Evolutionary conservation across 2,113 vertebrate genomes (phyloP), one percentile per base, ranked within the genome.

Genomic region (Python bivittatus): DNA sequence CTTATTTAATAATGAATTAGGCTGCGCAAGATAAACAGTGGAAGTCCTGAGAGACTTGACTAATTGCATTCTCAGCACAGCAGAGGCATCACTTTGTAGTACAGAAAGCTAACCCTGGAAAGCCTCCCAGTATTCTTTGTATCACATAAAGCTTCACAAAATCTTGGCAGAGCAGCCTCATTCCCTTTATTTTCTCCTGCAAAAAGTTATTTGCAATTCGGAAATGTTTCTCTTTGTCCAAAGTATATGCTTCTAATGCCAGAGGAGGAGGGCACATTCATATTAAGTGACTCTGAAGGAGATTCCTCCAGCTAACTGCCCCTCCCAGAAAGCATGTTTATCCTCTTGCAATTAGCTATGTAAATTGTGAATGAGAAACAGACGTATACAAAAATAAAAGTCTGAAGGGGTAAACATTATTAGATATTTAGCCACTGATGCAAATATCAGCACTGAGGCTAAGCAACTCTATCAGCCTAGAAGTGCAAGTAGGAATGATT

Each of bases 1-100:
- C 94, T 92, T 60, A 64, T 0, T 94, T 94, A 95, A 56, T 95
- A 96, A 96, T 93, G 92, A 93, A 95, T 79, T 89, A 92, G 89
- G 53, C 88, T 92, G 91, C 57, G 89, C 60, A 90, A 93, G 93
- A 56, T 94, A 93, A 91, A 93, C 42, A 25, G 90, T 13, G 25
- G 86, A 88, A 33, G 89, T 90, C 90, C 96, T 88, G 2, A 6
- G 94, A 94, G 93, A 88, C 56, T 61, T 94, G 68, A 90, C 61
- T 95, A 93, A 95, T 91, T 64, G 56, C 23, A 42, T 94, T 95
- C 89, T 93, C 93, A 17, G 64, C 90, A 48, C 48, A 94, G 89
- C 86, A 23, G 13, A 92, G 92, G 84, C 58, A 68, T 72, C 44
- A 1, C 87, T 95, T 93, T 13, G 52, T 90, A 13, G 1, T 11